Base-by-base conservation (phyloP, 1,140 invertebrate species). In the Drosophila nasuta region DNA sequence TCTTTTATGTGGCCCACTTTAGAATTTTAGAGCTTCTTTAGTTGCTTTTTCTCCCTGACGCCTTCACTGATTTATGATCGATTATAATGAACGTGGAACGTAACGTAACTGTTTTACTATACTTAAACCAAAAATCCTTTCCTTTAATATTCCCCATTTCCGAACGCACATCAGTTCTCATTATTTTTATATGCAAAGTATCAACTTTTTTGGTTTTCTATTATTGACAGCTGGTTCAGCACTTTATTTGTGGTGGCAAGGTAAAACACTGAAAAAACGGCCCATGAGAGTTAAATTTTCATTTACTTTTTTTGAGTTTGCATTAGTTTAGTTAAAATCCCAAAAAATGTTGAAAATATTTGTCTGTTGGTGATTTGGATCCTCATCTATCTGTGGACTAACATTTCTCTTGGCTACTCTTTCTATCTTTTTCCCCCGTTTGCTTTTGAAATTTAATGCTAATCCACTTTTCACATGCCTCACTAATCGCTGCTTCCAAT, bases 161-260 rank as follows among this genome's bases (percentile, higher is more conserved):
- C 6, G 20, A 28, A 46, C 33, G 30, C 25, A 6, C 48, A 52
- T 52, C 13, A 33, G n/a, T 66, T 17, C 3, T 25, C 43, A 20
- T 66, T 46, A 13, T 75, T 70, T 75, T 71, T 62, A 49, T 65
- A 15, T 38, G 35, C 28, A 41, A 60, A 66, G 8, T 62, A 49
- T 67, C 28, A 57, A 49, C 38, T 64, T 66, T 63, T 63, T 73
- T 68, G 25, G 49, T 77, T 80, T 73, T 77, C 43, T 62, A 75
- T 82, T 73, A 48, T 82, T 69, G 64, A 76, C 79, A 88, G 82
- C 82, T 79, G 75, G 70, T 81, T 86, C 77, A 59, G 70, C 87
- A 59, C 66, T 91, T 75, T 81, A 81, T 69, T 69, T 91, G 74
- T 91, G 86, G 87, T 91, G 86, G 86, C 82, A 67, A 91, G 87